phyloP scores from a whole-genome alignment of 2,888 invertebrate genomes.

The Thymelicus lineola region DNA sequence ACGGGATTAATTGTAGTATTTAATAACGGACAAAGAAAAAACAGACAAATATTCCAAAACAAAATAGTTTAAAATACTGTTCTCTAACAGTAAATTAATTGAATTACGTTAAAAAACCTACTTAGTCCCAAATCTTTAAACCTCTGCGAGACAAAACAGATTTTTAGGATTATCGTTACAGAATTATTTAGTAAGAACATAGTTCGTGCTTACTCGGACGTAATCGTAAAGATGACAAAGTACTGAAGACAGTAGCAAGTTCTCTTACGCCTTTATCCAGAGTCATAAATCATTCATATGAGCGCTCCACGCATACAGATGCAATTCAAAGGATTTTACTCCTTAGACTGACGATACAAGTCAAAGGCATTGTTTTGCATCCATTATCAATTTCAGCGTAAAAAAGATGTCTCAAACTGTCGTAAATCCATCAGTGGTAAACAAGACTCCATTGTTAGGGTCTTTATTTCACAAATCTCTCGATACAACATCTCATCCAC shows the following conservation, averaged over 20 bases:
- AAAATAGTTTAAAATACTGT: conserved; percentile 7
- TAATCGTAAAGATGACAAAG: conserved; percentile 43
- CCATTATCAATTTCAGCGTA: conserved; percentile 46
- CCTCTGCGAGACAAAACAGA: conserved; percentile 32
- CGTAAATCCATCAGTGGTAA: conserved; percentile 64
- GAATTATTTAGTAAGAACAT: conserved; percentile 45
- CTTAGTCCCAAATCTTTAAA: conserved; percentile 8
- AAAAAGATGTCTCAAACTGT: conserved; percentile 53
- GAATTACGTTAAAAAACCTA: conserved; percentile 38
- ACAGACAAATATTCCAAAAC: conserved; percentile 7
- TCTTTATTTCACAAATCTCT: conserved; percentile 48
- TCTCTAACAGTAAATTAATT: conserved; percentile 43
- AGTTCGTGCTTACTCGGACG: conserved; percentile 39
- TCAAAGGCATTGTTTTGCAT: conserved; percentile 38
- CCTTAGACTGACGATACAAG: conserved; percentile 40
- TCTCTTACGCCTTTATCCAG: conserved; percentile 42
- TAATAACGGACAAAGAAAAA: not conserved
- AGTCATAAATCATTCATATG: conserved; percentile 53
- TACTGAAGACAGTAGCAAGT: conserved; percentile 52
- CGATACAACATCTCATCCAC: conserved; percentile 47
- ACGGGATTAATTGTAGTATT: conserved; percentile 7
- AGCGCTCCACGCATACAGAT: conserved; percentile 42
- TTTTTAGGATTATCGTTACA: conserved; percentile 42
- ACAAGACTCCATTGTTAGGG: conserved; percentile 52
- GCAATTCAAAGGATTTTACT: conserved; percentile 41